Conservation (phyloP, 1,140 invertebrate species). For the Antheraea pernyi region DNA sequence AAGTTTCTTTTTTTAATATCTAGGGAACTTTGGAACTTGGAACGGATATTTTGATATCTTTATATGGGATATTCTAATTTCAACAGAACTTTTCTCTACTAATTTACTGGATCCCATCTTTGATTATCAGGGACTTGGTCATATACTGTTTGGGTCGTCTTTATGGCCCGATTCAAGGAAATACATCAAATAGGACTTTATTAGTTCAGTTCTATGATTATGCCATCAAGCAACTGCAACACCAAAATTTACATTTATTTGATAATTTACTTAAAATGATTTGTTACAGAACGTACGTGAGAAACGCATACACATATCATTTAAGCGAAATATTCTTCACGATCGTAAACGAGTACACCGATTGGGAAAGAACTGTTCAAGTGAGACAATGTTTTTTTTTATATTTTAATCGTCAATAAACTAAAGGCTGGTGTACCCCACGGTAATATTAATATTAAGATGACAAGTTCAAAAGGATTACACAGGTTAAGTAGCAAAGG, state of each 20-base stretch:
- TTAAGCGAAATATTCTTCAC: constrained; percentile 98
- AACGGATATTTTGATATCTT: too few species aligned
- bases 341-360: constrained; percentile 97
- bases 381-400: constrained; percentile 30
- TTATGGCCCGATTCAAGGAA: not conserved
- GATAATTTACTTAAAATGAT: too few species aligned
- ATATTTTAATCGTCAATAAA: not conserved
- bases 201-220: too few species aligned
- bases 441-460: too few species aligned
- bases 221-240: not conserved
- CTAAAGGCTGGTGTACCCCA: too few species aligned
- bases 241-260: too few species aligned
- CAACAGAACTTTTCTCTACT: not conserved
- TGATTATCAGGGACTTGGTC: not conserved
- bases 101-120: not conserved
- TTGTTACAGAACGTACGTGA: constrained; percentile 89
- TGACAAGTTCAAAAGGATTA: too few species aligned
- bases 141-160: not conserved
- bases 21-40: too few species aligned
- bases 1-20: too few species aligned
- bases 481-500: too few species aligned
- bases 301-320: constrained; percentile 96
- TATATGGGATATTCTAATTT: not conserved
- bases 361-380: constrained; percentile 96
- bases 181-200: too few species aligned